phyloP scores from a whole-genome alignment of 2,888 invertebrate genomes.

The Caradrina clavipalpis region DNA sequence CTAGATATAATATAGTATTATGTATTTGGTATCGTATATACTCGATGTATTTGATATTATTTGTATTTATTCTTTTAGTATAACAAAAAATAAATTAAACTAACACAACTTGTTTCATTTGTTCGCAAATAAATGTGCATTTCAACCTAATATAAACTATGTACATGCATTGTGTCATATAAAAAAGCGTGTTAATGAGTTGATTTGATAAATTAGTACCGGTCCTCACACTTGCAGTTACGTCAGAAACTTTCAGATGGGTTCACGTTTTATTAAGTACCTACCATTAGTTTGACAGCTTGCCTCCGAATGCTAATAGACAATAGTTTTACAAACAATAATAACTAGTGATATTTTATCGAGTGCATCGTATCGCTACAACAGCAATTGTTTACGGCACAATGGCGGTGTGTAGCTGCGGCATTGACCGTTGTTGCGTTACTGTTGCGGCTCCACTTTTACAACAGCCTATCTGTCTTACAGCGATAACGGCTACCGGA shows the following conservation, averaged over 20 bases:
- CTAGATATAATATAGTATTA: too few relatives aligned
- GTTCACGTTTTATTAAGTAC: conserved; percentile 12
- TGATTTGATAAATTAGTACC: too few relatives aligned
- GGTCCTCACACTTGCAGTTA: conserved; percentile 4
- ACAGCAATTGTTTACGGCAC: conserved; percentile 33
- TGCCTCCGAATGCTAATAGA: background rate
- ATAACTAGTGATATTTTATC: conserved; percentile 23
- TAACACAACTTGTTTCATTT: background rate
- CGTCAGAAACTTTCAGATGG: background rate
- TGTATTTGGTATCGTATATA: too few relatives aligned
- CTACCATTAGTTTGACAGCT: background rate
- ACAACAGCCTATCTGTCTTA: conserved; percentile 38
- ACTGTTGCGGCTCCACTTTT: conserved; percentile 29
- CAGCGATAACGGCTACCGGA: conserved; percentile 55
- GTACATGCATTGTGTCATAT: too few relatives aligned
- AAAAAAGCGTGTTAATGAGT: too few relatives aligned
- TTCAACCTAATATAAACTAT: too few relatives aligned
- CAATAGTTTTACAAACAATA: conserved; percentile 31
- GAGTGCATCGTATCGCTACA: background rate
- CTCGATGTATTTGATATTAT: too few relatives aligned
- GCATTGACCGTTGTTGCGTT: conserved; percentile 32
- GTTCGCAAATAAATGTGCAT: too few relatives aligned
- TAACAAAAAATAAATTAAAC: too few relatives aligned
- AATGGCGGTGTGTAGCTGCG: conserved; percentile 30
- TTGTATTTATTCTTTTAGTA: too few relatives aligned